Base-by-base conservation (phyloP, 2,113 vertebrate genomes). In the Anas platyrhynchos region DNA sequence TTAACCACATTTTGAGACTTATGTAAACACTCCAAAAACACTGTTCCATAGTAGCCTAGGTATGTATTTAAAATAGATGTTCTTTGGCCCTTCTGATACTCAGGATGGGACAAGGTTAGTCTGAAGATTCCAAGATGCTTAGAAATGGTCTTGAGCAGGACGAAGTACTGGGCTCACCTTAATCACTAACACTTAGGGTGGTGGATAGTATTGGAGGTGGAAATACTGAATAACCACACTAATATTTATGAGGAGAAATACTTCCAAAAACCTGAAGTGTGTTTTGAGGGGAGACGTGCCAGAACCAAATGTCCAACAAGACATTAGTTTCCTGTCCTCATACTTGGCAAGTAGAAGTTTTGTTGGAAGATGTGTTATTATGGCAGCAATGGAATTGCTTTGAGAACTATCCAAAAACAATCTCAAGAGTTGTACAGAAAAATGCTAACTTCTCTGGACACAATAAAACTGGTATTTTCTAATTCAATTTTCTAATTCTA, bases 331-430 rank as follows among this genome's bases (percentile, higher is more conserved):
- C 43, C 46, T 88, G 38, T 90, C 65, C 56, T 95, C 82, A 9
- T 59, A 13, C 65, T 78, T 89, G 87, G 85, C 89, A 88, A 93
- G n/a, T 34, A 88, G 80, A 46, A 52, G 13, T 94, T 85, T 55
- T 72, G 38, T 36, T 90, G 61, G 68, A 84, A 93, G 56, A 75
- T 52, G 46, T 95, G 88, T 93, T 90, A 77, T 90, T 96, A 81
- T 91, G 93, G 76, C 80, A 93, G 34, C 73, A 71, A 59, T 68
- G 50, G 65, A 95, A 93, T 78, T 90, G 65, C 92, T 95, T 93
- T 97, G 91, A 93, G 89, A 86, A 69, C 11, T 50, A 86, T 96
- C 88, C 93, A 94, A 93, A 95, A 97, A 65, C 52, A 81, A 67
- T 88, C 68, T 88, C 52, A 43, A 46, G 63, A 72, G 32, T 80